Evolutionary conservation across 2,113 vertebrate genomes (phyloP).

Genomic region (Oncorhynchus keta): DNA sequence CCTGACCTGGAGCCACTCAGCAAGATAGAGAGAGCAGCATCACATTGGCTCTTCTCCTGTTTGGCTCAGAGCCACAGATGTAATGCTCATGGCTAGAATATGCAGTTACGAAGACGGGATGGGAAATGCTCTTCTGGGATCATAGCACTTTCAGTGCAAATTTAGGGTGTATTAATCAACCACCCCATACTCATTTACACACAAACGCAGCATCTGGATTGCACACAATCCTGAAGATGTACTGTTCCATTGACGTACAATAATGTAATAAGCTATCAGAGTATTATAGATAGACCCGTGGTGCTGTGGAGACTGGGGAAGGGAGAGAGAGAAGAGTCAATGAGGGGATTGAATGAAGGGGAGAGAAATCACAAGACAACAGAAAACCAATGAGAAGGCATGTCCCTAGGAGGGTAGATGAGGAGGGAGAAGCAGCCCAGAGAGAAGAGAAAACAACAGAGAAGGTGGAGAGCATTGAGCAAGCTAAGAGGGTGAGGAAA

Average conservation of each 20-base stretch:
- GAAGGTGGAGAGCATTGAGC: slow-evolving; percentile 24
- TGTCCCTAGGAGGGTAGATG: not conserved
- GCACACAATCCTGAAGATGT: slow-evolving; percentile 7
- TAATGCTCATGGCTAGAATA: slow-evolving; percentile 12
- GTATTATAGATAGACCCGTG: not conserved
- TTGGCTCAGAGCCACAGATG: slow-evolving; percentile 8
- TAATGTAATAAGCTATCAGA: not conserved
- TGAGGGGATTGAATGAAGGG: slow-evolving; percentile 12
- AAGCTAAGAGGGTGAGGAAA: not conserved
- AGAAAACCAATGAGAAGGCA: not conserved
- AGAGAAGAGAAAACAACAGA: not conserved
- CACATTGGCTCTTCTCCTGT: slow-evolving; percentile 6
- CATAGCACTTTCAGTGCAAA: slow-evolving; percentile 4
- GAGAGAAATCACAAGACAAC: slow-evolving; percentile 6
- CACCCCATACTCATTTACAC: not conserved
- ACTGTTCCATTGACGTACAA: slow-evolving; percentile 5
- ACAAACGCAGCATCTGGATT: not conserved
- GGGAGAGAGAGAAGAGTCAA: not conserved
- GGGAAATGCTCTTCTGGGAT: not conserved
- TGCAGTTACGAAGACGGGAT: slow-evolving; percentile 5
- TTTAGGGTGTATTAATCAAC: slow-evolving; percentile 11
- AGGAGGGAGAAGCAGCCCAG: not conserved
- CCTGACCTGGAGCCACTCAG: slow-evolving; percentile 5
- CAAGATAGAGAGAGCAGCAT: not conserved
- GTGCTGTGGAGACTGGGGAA: not conserved